phyloP scores from a whole-genome alignment of 2,888 invertebrate genomes.

The Galeruca laticollis region DNA sequence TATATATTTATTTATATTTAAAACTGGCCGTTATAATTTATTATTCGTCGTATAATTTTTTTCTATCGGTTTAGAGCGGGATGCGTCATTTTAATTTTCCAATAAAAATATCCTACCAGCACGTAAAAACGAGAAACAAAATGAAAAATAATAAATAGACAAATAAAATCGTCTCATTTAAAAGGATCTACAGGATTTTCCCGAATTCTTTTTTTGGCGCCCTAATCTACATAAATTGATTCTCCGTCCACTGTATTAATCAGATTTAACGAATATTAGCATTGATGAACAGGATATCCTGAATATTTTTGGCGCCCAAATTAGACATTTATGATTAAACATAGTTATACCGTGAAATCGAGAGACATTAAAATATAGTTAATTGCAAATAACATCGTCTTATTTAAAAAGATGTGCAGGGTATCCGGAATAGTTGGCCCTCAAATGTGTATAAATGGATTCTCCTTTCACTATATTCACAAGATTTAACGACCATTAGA shows the following conservation, averaged over 20 bases:
- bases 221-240: neutral
- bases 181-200: neutral
- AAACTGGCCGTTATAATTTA: constrained; percentile 74
- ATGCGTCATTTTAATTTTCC: constrained; percentile 26
- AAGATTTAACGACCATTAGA: too few species aligned
- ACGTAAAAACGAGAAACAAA: constrained; percentile 4
- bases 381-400: too few species aligned
- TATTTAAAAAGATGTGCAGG: too few species aligned
- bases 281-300: too few species aligned
- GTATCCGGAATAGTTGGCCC: too few species aligned
- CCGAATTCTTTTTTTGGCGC: neutral
- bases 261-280: too few species aligned
- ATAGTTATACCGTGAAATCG: too few species aligned
- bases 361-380: too few species aligned
- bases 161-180: neutral
- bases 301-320: too few species aligned
- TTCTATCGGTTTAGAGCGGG: constrained; percentile 54
- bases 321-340: too few species aligned
- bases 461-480: neutral
- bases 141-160: neutral
- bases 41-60: constrained; percentile 26
- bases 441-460: neutral
- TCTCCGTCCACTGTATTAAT: neutral
- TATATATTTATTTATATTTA: constrained; percentile 49
- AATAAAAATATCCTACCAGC: constrained; percentile 16